phyloP scores from a whole-genome alignment of 2,888 invertebrate genomes.

The Zeuzera pyrina region DNA sequence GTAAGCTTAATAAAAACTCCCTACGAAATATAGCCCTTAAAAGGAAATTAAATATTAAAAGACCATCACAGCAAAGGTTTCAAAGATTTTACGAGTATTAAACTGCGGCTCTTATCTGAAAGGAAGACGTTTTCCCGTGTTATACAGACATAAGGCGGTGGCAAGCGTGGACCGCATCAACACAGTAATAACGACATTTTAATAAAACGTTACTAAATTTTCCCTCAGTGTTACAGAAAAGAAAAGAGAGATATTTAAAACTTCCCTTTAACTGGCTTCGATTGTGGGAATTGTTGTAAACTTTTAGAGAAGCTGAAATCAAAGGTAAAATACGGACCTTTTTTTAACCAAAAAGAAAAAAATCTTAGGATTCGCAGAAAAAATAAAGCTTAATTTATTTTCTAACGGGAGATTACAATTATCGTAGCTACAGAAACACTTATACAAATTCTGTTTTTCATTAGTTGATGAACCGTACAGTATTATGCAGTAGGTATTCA shows the following conservation, averaged over 20 bases:
- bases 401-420: too few species aligned
- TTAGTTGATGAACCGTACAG: too few species aligned
- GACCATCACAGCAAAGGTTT: constrained; percentile 48
- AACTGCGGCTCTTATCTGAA: constrained; percentile 33
- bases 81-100: constrained; percentile 55
- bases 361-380: too few species aligned
- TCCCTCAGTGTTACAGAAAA: constrained; percentile 6
- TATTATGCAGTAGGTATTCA: too few species aligned
- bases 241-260: constrained; percentile 13
- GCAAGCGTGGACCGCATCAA: constrained; percentile 27
- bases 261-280: constrained; percentile 34
- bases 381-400: too few species aligned
- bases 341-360: background rate
- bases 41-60: constrained; percentile 66
- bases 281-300: constrained; percentile 36
- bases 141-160: constrained; percentile 18
- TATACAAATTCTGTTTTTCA: too few species aligned
- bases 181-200: constrained; percentile 54
- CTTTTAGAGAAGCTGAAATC: constrained; percentile 12
- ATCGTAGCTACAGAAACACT: too few species aligned
- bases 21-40: constrained; percentile 35
- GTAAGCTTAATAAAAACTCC: constrained; percentile 28
- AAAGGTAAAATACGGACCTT: constrained; percentile 1
- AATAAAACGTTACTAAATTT: constrained; percentile 47
- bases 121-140: constrained; percentile 32